phyloP scores from a whole-genome alignment of 1,140 invertebrate genomes.

The Telenomus remus region DNA sequence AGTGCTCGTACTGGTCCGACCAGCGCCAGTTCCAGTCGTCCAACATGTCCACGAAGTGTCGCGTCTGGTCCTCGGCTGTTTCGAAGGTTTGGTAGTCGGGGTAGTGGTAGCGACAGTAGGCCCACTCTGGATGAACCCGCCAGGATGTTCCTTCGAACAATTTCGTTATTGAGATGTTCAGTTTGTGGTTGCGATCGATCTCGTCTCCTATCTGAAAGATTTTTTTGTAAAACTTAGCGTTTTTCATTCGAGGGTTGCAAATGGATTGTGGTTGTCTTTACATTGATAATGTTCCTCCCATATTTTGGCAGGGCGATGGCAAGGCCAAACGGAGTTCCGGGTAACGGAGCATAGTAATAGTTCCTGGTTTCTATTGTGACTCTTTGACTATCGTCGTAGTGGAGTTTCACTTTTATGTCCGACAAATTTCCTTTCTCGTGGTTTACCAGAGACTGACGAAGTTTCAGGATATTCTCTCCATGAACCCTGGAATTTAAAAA shows the following conservation, averaged over 20 bases:
- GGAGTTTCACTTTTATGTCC: constrained; percentile 83
- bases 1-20: constrained; percentile 75
- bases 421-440: constrained; percentile 80
- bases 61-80: constrained; percentile 83
- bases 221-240: not conserved
- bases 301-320: constrained; percentile 88
- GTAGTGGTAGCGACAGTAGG: constrained; percentile 92
- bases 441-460: constrained; percentile 85
- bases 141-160: constrained; percentile 84
- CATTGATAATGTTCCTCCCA: constrained; percentile 84
- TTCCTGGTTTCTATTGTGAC: constrained; percentile 86
- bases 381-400: constrained; percentile 88
- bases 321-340: constrained; percentile 90
- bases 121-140: constrained; percentile 92
- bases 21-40: constrained; percentile 77
- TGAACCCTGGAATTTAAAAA: constrained; percentile 65
- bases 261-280: too few relatives aligned
- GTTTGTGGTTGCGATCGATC: constrained; percentile 80
- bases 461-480: constrained; percentile 71
- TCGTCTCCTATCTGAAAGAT: constrained; percentile 78
- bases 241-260: too few relatives aligned
- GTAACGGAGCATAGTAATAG: constrained; percentile 88
- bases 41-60: constrained; percentile 83
- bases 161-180: constrained; percentile 80
- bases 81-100: constrained; percentile 83